Evolutionary conservation across 2,113 vertebrate species (phyloP).

Genomic region (Naja naja): DNA sequence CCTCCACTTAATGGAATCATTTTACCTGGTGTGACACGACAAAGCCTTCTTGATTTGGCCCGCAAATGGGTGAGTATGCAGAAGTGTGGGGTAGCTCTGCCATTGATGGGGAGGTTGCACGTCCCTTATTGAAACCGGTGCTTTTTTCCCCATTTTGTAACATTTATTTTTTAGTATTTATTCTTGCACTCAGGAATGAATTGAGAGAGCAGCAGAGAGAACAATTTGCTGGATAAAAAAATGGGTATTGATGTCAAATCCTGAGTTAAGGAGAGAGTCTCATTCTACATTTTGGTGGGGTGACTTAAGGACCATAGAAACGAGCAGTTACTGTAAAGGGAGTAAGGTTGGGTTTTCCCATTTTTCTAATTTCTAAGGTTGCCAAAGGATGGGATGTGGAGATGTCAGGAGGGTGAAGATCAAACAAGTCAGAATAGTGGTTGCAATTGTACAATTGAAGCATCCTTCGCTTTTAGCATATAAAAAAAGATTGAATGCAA

Average conservation of each 20-base stretch:
- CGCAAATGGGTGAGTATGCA: slow-evolving; percentile 76
- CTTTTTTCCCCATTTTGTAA: background rate
- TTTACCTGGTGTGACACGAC: slow-evolving; percentile 84
- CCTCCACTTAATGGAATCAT: slow-evolving; percentile 85
- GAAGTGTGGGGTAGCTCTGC: too few species aligned
- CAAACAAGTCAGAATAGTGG: background rate
- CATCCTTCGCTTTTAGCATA: background rate
- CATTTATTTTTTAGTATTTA: background rate
- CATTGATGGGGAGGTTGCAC: too few species aligned
- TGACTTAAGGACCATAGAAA: background rate
- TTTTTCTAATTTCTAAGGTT: background rate
- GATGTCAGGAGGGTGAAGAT: background rate
- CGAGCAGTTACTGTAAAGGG: background rate
- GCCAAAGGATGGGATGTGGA: background rate
- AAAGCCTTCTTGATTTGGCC: slow-evolving; percentile 84
- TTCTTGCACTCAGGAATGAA: background rate
- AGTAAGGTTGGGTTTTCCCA: background rate
- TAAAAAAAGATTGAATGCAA: background rate
- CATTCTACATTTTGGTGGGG: background rate
- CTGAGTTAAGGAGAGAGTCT: background rate
- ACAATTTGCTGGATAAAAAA: background rate
- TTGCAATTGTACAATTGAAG: background rate
- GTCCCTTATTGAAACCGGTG: background rate
- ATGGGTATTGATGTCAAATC: background rate
- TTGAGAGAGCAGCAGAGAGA: background rate